These are phyloP conservation scores for Gulo gulo DNA, from an alignment of 2,113 vertebrate species.

Conservation along the genomic window DNA sequence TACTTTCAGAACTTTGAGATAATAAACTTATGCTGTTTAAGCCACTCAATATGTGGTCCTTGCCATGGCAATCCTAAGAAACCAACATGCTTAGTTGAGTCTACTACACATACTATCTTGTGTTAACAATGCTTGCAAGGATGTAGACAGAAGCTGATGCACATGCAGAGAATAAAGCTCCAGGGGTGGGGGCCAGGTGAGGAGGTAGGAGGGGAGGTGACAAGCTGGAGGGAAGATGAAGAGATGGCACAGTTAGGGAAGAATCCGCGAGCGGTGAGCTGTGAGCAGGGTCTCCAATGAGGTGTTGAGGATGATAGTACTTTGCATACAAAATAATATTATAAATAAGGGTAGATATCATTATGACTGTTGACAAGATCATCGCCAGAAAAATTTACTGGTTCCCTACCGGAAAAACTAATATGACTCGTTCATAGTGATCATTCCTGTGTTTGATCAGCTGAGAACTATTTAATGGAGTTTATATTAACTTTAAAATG, in stretches of 20 bases:
- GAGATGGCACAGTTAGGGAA: neutral
- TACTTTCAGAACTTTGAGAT: neutral
- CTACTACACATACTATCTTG: neutral
- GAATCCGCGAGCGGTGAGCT: neutral
- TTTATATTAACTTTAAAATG: conserved; percentile 74
- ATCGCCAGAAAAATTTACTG: neutral
- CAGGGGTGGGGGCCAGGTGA: neutral
- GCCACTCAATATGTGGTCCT: neutral
- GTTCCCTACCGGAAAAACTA: neutral
- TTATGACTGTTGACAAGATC: neutral
- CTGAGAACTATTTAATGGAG: conserved; percentile 46
- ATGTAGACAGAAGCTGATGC: neutral
- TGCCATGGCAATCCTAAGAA: neutral
- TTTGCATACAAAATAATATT: neutral
- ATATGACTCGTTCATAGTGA: conserved; percentile 22
- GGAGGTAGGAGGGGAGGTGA: neutral
- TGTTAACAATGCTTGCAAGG: neutral
- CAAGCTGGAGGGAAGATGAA: neutral
- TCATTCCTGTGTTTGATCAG: conserved; percentile 59
- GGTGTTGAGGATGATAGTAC: neutral
- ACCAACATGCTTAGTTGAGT: neutral
- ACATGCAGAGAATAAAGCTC: neutral
- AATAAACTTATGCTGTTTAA: neutral
- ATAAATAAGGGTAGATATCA: neutral
- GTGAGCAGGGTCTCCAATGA: neutral